Conservation (phyloP, 1,140 invertebrate species). For the Pteromalus puparum region DNA sequence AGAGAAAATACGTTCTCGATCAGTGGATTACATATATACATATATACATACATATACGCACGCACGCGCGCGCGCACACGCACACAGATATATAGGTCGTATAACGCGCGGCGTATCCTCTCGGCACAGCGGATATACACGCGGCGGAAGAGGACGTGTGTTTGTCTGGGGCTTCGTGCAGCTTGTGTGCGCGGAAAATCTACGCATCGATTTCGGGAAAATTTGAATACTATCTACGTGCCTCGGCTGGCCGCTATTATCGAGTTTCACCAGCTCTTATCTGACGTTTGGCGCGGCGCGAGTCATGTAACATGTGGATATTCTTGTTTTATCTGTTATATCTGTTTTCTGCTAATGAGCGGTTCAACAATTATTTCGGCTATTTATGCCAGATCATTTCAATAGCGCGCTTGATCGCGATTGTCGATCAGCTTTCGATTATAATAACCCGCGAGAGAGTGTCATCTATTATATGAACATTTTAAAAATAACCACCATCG, state of each 20-base stretch:
- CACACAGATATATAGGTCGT: background rate
- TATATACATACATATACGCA: background rate
- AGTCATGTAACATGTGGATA: background rate
- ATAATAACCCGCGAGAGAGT: too few relatives aligned
- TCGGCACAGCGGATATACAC: background rate
- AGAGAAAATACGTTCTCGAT: constrained; percentile 58
- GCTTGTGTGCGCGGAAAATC: constrained; percentile 11
- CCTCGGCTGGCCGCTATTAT: background rate
- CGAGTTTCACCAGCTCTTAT: constrained; percentile 2
- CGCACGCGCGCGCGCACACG: background rate
- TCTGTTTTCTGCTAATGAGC: too few relatives aligned
- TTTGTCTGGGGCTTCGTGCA: too few relatives aligned
- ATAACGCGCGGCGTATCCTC: background rate
- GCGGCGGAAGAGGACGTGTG: background rate
- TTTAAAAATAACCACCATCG: too few relatives aligned
- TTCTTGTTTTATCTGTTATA: too few relatives aligned
- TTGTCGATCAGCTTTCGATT: too few relatives aligned
- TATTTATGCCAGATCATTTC: too few relatives aligned
- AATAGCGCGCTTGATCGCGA: too few relatives aligned
- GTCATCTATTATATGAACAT: too few relatives aligned
- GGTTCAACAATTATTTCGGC: too few relatives aligned
- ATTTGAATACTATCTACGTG: background rate
- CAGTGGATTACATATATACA: constrained; percentile 14
- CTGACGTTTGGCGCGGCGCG: background rate
- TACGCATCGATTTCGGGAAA: background rate